Evolutionary conservation across 2,113 vertebrate species (phyloP), one percentile per base, ranked within the genome.

Genomic region (Brachyistius frenatus): DNA sequence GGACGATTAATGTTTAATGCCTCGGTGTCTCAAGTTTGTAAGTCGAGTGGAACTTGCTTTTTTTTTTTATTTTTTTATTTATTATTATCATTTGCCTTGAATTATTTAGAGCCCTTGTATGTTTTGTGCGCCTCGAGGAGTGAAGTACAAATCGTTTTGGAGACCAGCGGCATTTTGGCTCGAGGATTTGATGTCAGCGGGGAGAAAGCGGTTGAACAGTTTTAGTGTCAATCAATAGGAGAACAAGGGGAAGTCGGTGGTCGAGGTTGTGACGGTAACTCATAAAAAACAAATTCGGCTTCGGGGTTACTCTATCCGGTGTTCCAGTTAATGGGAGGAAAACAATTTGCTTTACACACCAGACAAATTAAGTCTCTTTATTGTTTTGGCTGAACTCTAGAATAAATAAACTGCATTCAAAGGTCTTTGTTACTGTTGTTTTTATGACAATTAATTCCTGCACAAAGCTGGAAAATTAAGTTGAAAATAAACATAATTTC

Each of bases 31-130:
- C 31, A 7, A 36, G 13, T 71, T 75, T 66, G 71, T 84, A 68
- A 60, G 66, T 57, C 69, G 46, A 67, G 32, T 47, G 7, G 46
- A 80, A 73, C 66, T 39, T 55, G 39, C 9, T 68, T 81, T 85
- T 83, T 23, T 23, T 23, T 23, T 23, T 23, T 23, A 1, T 23
- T 23, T 23, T 23, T 23, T 23, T 23, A 23, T 23, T 23, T 23
- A 23, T 23, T 23, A 23, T 23, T 66, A 15, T 15, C 6, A 23
- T 66, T 62, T 56, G 10, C 31, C n/a, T 74, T 89, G 66, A 86
- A 87, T 87, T 81, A 87, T 84, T 91, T 63, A 89, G 57, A 58
- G 57, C 66, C 1, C 56, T 64, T 44, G 32, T 64, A 63, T 78
- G 66, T 75, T 58, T 5, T 6, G 65, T 14, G 37, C 15, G 52